These are phyloP conservation scores for Orchesella flavescens DNA, from an alignment of 2,888 invertebrate species.

Conservation along the genomic window DNA sequence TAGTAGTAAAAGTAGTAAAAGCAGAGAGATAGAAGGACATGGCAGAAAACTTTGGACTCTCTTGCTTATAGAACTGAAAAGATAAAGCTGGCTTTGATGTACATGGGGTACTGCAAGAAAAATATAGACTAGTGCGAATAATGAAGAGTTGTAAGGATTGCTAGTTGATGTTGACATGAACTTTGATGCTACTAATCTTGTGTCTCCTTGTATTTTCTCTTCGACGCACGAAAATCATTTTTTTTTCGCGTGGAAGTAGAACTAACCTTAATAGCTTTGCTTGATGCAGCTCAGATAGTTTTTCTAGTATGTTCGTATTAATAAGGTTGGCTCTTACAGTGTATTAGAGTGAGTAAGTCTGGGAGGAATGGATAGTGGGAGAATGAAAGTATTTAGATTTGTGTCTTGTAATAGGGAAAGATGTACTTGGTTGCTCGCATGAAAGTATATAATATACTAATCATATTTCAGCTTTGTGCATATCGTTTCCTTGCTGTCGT, in stretches of 20 bases:
- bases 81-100: constrained; percentile 13
- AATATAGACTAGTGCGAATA: neutral
- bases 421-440: neutral
- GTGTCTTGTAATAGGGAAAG: neutral
- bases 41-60: constrained; percentile 32
- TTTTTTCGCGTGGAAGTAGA: too few relatives aligned
- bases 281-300: too few relatives aligned
- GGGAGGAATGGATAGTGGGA: too few relatives aligned
- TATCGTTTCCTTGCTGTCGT: too few relatives aligned
- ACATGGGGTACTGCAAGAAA: neutral
- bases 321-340: too few relatives aligned
- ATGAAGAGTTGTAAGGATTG: constrained; percentile 17
- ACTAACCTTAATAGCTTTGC: too few relatives aligned
- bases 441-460: constrained; percentile 18
- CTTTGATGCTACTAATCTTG: constrained; percentile 1
- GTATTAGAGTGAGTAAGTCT: too few relatives aligned
- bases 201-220: too few relatives aligned
- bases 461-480: too few relatives aligned
- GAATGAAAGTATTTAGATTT: too few relatives aligned
- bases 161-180: constrained; percentile 18
- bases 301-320: too few relatives aligned
- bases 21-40: constrained; percentile 18
- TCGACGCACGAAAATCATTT: too few relatives aligned
- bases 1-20: constrained; percentile 48
- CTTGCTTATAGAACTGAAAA: neutral